phyloP scores from a whole-genome alignment of 2,888 invertebrate genomes.

The Cephus rjabovi region DNA sequence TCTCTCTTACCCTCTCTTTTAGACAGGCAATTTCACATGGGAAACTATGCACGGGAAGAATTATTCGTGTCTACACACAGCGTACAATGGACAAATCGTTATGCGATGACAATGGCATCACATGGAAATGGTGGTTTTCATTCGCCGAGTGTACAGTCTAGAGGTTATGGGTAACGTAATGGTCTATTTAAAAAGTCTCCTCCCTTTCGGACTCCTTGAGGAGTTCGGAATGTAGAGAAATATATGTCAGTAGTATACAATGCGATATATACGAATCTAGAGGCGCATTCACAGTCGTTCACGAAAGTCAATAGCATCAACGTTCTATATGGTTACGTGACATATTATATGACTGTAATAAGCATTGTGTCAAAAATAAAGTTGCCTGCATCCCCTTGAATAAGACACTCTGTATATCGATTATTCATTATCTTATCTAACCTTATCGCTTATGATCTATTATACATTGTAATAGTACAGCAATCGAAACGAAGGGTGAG shows the following conservation, averaged over 20 bases:
- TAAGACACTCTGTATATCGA: slow-evolving; percentile 30
- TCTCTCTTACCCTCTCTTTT: background rate
- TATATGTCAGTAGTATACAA: background rate
- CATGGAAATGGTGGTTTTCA: background rate
- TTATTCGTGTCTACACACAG: background rate
- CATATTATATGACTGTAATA: background rate
- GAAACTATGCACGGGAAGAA: background rate
- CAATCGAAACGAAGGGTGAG: background rate
- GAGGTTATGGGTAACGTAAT: background rate
- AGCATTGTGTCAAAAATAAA: slow-evolving; percentile 25
- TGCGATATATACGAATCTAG: background rate
- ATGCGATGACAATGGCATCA: background rate
- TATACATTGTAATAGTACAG: background rate
- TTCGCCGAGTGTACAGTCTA: background rate
- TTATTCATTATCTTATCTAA: background rate
- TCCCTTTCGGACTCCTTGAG: background rate
- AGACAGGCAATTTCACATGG: background rate
- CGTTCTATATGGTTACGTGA: background rate
- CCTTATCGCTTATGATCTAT: slow-evolving; percentile 5
- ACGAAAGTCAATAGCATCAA: background rate
- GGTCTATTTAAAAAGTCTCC: background rate
- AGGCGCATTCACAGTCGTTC: background rate
- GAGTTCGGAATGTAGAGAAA: background rate
- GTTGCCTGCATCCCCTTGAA: slow-evolving; percentile 45
- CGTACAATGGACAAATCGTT: background rate